phyloP scores from a whole-genome alignment of 2,888 invertebrate species.

The Pterostichus madidus region DNA sequence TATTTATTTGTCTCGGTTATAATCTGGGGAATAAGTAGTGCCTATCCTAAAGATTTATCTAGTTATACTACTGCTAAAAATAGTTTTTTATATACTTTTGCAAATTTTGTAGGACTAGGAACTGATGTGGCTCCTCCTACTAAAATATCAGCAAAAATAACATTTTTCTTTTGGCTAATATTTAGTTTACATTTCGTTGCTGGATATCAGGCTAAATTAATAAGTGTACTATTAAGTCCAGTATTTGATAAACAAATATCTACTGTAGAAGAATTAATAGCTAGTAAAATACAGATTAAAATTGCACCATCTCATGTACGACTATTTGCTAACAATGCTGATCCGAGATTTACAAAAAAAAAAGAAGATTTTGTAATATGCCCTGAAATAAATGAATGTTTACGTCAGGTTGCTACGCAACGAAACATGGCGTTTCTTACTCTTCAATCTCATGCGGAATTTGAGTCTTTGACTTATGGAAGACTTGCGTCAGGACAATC shows the following conservation, averaged over 20 bases:
- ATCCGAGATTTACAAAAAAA: conserved; percentile 7
- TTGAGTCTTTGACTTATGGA: conserved; percentile 35
- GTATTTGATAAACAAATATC: conserved; percentile 45
- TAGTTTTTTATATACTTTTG: conserved; percentile 25
- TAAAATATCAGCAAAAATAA: conserved; percentile 24
- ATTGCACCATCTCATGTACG: no score
- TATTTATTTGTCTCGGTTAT: conserved; percentile 70
- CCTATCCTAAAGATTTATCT: conserved; percentile 28
- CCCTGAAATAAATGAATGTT: conserved; percentile 1
- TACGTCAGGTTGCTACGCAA: conserved; percentile 3
- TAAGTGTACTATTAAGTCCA: conserved; percentile 27
- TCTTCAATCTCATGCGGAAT: conserved; percentile 18
- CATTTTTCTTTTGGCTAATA: conserved; percentile 47
- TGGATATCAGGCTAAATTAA: conserved; percentile 71
- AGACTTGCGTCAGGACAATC: not conserved
- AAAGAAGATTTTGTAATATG: conserved; percentile 7
- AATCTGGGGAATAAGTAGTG: not conserved
- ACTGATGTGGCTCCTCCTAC: conserved; percentile 4
- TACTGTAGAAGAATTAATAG: conserved; percentile 46
- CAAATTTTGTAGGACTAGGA: conserved; percentile 4
- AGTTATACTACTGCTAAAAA: not conserved
- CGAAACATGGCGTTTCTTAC: conserved; percentile 27
- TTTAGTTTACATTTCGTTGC: conserved; percentile 48
- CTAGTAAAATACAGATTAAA: conserved; percentile 2
- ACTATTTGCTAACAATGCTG: not conserved